Base-by-base conservation (phyloP, 2,113 vertebrate genomes). In the Manacus vitellinus region DNA sequence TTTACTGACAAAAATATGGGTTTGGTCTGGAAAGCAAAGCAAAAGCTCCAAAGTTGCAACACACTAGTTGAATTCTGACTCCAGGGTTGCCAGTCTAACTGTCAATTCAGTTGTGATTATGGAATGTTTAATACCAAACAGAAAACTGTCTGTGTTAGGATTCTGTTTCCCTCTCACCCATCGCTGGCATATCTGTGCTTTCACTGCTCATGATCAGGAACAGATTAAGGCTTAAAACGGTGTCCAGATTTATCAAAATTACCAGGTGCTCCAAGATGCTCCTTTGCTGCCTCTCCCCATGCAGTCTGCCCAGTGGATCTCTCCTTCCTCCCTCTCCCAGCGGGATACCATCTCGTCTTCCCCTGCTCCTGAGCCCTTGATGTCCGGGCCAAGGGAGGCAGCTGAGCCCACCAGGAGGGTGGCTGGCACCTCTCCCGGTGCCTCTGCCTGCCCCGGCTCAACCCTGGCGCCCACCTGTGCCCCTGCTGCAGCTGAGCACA, bases 11-110 rank as follows among this genome's bases (percentile, higher is more conserved):
- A 75, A 81, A 79, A 66, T 33, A 71, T 4, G 35, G 49, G 7
- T 68, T 85, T 89, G 28, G 44, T 56, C 24, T 79, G 49, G 44
- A 82, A 87, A 82, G n/a, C 47, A 87, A 77, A 91, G 78, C 35
- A 46, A 88, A 75, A 28, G 18, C n/a, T 89, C n/a, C 5, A 1
- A 25, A 78, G 16, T 6, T 65, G 31, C 30, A 61, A 30, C 37
- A 22, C 28, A 23, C 16, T 13, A 35, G 44, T 30, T 21, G 56
- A 71, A 59, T 78, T 67, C 70, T 85, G 58, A 72, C 65, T 68
- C 41, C 59, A 23, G 72, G 16, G n/a, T 8, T 71, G 37, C 54
- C 67, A 49, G 51, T 15, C 16, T 3, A 44, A 30, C 79, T n/a
- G 47, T 55, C 56, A 65, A 16, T 87, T 75, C 52, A 16, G 4